These are phyloP conservation scores for Aurelia sp. DNA, from an alignment of 30 jellyfish, hydroid and myxozoan species.

Conservation along the genomic window DNA sequence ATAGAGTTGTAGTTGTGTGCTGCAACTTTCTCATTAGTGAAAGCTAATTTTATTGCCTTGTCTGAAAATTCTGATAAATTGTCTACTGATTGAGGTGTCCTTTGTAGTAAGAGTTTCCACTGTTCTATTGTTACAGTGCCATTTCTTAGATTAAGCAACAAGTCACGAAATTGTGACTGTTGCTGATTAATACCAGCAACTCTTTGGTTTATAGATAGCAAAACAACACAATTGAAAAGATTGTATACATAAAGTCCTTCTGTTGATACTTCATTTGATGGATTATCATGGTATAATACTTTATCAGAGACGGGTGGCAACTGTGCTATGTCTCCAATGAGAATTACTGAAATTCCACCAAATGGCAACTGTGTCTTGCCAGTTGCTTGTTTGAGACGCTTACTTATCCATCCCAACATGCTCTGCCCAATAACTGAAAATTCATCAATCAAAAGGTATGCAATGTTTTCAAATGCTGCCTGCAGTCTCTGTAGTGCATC, in stretches of 20 bases:
- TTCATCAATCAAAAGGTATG: slow-evolving; percentile 31
- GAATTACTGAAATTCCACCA: slow-evolving; percentile 37
- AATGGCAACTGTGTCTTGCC: slow-evolving; percentile 3
- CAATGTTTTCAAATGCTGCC: not conserved
- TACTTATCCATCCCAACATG: slow-evolving; percentile 32
- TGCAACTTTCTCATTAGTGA: slow-evolving; percentile 29
- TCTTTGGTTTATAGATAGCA: slow-evolving; percentile 15
- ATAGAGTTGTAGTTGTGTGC: slow-evolving; percentile 13
- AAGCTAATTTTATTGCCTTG: too few species aligned
- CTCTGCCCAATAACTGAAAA: slow-evolving; percentile 37
- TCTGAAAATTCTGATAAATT: too few species aligned
- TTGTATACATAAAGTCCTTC: slow-evolving; percentile 30
- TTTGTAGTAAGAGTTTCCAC: slow-evolving; percentile 15
- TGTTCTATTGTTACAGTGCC: slow-evolving; percentile 14
- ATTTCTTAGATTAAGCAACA: slow-evolving; percentile 18
- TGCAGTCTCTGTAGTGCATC: slow-evolving; percentile 3
- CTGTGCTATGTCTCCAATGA: slow-evolving; percentile 38
- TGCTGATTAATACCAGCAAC: slow-evolving; percentile 8
- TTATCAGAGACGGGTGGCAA: slow-evolving; percentile 52
- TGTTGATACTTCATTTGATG: not conserved
- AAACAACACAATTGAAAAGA: slow-evolving; percentile 9
- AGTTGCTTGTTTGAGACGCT: slow-evolving; percentile 42
- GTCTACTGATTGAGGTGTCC: slow-evolving; percentile 4
- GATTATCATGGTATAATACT: slow-evolving; percentile 19
- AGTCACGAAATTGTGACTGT: slow-evolving; percentile 9